phyloP scores from a whole-genome alignment of 2,797 vertebrate genomes.

The Tauraco hartlaubi region DNA sequence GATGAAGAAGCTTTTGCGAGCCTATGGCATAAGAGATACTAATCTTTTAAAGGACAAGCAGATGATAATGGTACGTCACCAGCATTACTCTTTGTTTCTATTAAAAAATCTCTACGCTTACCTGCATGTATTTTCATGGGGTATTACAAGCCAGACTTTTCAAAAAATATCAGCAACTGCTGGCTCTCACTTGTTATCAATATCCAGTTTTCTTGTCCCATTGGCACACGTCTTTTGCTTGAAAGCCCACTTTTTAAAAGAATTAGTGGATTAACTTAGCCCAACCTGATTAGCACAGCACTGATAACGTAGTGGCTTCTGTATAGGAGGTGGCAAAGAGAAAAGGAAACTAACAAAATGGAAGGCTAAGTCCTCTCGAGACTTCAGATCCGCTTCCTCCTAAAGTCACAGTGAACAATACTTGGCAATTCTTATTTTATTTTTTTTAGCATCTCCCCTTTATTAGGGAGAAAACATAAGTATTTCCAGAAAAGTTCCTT shows the following conservation, averaged over 20 bases:
- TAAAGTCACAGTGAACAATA: background rate
- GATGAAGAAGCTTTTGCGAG: constrained; percentile 92
- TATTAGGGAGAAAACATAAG: background rate
- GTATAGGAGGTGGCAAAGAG: background rate
- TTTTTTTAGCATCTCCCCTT: background rate
- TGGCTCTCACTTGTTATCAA: background rate
- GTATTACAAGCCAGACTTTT: background rate
- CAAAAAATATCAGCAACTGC: background rate
- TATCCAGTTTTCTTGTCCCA: background rate
- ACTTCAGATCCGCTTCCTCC: background rate
- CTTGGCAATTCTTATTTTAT: background rate
- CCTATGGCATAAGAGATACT: constrained; percentile 92
- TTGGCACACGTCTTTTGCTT: background rate
- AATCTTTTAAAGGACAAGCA: constrained; percentile 88
- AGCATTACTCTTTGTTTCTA: background rate
- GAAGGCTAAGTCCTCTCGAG: background rate
- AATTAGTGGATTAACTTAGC: background rate
- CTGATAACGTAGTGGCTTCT: background rate
- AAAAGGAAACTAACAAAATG: background rate
- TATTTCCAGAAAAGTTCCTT: background rate
- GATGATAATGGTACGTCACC: constrained; percentile 86
- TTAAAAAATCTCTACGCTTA: background rate
- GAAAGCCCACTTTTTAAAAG: background rate
- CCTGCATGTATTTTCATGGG: background rate
- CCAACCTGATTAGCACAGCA: background rate